Base-by-base conservation (phyloP, 1,140 invertebrate genomes). In the Hycleus cichorii region DNA sequence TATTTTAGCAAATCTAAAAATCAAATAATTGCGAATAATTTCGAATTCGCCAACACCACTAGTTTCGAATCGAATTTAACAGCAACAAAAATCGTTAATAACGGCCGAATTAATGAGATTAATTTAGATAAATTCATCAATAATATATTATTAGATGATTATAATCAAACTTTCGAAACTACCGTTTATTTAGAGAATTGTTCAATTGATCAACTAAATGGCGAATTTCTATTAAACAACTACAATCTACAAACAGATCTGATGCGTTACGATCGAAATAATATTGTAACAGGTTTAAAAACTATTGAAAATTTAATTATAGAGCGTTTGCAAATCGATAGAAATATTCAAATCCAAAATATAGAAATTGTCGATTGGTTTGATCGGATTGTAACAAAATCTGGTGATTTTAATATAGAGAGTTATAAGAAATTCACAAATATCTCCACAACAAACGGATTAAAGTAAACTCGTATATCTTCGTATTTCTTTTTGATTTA, bases 281-380 rank as follows among this genome's bases (percentile, higher is more conserved):
- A 74, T 50, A 62, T 67, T 27, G 64, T 76, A 24, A 74, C 71
- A 10, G 73, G 71, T 4, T 42, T 46, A 1, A 78, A 78, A 67
- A 56, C 4, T 5, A 50, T 76, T 5, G 8, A 66, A 3, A 64
- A 63, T 44, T 57, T 74, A 6, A 50, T 49, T 2, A 64, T 73
- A 4, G 61, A 67, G 11, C 63, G 64, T 3, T 60, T 78, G 0
- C 64, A 67, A 49, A 40, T 69, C 1, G 61, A 63, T 5, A 10
- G 67, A 9, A 57, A 63, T 3, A 68, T 69, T 52, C 63, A 58
- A n/a, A 64, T 79, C 4, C 74, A 75, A 27, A 51, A 71, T 48
- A 69, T 78, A 5, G 64, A 75, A 24, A n/a, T 79, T 8, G 45
- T 59, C 2, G 51, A 74, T 24, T 79, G 75, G 75, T 66, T 78